A percentile compares a stretch with the other conserved stretches of the same genome.
Evolutionary conservation across 2,797 vertebrate genomes (phyloP).

Genomic region (Antrozous pallidus): DNA sequence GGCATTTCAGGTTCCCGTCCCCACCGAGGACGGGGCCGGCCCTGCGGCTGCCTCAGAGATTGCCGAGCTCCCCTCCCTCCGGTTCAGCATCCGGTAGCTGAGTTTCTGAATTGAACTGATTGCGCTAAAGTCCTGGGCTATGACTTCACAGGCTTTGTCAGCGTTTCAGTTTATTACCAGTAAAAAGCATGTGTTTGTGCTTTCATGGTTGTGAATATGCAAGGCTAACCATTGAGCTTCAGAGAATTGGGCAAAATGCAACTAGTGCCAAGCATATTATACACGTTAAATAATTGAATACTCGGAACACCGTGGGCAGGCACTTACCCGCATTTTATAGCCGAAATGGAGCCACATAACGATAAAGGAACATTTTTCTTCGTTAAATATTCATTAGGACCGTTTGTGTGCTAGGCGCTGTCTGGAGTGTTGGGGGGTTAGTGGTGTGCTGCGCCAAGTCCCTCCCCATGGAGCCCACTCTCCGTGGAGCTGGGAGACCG

Average conservation of each 20-base stretch:
- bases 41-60: not conserved
- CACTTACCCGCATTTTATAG: not conserved
- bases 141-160: not conserved
- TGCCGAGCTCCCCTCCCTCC: not conserved
- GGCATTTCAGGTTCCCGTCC: not conserved
- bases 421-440: not conserved
- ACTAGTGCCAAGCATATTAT: not conserved
- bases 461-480: not conserved
- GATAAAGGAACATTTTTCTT: not conserved
- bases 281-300: not conserved
- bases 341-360: not conserved
- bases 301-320: not conserved
- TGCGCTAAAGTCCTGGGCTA: not conserved
- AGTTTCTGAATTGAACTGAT: not conserved
- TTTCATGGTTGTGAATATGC: not conserved
- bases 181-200: not conserved
- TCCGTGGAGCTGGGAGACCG: not conserved
- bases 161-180: not conserved
- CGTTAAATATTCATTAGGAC: not conserved
- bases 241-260: not conserved
- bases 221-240: not conserved
- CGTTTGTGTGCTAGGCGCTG: not conserved
- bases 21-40: not conserved
- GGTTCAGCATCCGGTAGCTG: not conserved
- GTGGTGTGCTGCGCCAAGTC: not conserved